These are phyloP conservation scores for Miniopterus natalensis DNA, from an alignment of 2,113 vertebrate species.

Conservation along the genomic window DNA sequence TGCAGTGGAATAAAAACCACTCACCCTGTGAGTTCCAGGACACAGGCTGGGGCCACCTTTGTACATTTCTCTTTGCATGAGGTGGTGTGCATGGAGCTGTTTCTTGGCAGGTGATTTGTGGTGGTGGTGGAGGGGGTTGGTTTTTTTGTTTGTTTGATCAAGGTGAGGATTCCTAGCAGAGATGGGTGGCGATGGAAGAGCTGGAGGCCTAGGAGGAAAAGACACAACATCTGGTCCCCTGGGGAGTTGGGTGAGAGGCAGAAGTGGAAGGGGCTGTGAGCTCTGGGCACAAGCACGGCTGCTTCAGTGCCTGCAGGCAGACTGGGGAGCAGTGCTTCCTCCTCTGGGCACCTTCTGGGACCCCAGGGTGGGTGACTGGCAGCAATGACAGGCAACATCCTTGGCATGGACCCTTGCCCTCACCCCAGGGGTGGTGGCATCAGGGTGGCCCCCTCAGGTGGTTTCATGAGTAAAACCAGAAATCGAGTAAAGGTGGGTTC, in stretches of 20 bases:
- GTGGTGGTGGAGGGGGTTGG: background rate
- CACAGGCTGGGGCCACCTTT: background rate
- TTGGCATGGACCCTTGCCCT: background rate
- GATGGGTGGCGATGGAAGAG: background rate
- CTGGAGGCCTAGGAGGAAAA: background rate
- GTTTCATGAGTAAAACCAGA: background rate
- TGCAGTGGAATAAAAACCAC: background rate
- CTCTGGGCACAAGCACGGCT: background rate
- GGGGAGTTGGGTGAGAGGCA: too few relatives aligned
- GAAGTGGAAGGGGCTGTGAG: background rate
- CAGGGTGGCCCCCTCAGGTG: background rate
- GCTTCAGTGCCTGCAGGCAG: accelerated
- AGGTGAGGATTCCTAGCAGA: background rate
- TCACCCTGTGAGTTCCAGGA: background rate
- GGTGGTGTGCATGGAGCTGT: background rate
- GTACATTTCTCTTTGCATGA: background rate
- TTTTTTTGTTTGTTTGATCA: background rate
- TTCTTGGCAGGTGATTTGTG: background rate
- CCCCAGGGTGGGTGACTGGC: background rate
- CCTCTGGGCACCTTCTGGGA: background rate
- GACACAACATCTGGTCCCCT: background rate
- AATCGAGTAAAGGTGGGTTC: background rate
- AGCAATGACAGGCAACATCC: background rate
- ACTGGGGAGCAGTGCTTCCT: background rate
- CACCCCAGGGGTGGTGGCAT: background rate